Evolutionary conservation across 2,888 invertebrate species (phyloP), one percentile per base, ranked within the genome.

Genomic region (Polyommatus icarus): DNA sequence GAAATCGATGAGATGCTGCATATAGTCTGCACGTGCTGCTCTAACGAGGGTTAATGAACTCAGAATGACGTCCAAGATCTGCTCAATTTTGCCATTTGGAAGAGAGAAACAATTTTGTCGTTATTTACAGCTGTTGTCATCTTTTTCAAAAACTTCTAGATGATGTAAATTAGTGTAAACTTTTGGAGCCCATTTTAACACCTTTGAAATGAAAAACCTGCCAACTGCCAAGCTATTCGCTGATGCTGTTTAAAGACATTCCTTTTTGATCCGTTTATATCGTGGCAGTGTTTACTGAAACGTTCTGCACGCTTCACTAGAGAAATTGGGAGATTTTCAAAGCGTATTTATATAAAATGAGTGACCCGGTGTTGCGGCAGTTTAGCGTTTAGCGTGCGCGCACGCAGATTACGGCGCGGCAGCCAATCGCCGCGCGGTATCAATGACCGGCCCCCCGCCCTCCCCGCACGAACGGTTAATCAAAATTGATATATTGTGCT

Each of bases 401-500:
- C 87, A 86, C 87, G 86, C 83, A 76, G 85, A 87, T 89, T 87
- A 86, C 84, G 83, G 76, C 80, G 81, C 81, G 79, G 79, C 83
- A 82, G 78, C 88, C 88, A 89, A 89, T 88, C 82, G 81, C 79
- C 78, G 77, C 79, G 79, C 67, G 67, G 76, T 46, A 76, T 36
- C 77, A 76, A 54, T 72, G 59, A 78, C 78, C 78, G 78, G 76
- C 80, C 81, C 80, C 80, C 79, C 80, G 67, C 79, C 79, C 80
- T 88, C 89, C 86, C 87, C 87, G 78, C 80, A 75, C 77, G 84
- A 84, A 84, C 86, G 84, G 85, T 84, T 86, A 87, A 86, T 87
- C 88, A 85, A 87, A 85, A 84, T 84, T 83, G 84, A 85, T 85
- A 82, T 83, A n/a, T n/a, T n/a, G 84, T 86, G 87, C 87, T 88